These are phyloP conservation scores for Xyrichtys novacula DNA, from an alignment of 2,797 vertebrate species.

Conservation along the genomic window DNA sequence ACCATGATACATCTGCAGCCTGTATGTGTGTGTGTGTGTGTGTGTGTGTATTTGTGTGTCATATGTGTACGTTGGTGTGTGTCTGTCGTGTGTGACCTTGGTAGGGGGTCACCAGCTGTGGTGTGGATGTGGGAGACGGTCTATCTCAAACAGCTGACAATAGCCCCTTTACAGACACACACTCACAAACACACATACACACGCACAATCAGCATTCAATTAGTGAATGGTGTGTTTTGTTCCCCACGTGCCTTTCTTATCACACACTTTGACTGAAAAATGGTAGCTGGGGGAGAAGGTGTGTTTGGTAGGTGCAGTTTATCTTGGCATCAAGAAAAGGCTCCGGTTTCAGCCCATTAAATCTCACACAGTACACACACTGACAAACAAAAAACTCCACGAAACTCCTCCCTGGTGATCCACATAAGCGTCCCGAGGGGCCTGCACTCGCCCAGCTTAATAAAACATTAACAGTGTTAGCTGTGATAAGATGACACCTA, in stretches of 20 bases:
- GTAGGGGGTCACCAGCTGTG: slow-evolving; percentile 83
- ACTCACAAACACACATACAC: slow-evolving; percentile 10
- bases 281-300: slow-evolving; percentile 51
- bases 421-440: slow-evolving; percentile 45
- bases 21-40: slow-evolving; percentile 40
- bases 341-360: slow-evolving; percentile 64
- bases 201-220: slow-evolving; percentile 38
- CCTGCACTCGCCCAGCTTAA: slow-evolving; percentile 52
- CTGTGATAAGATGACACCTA: slow-evolving; percentile 68
- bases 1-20: slow-evolving; percentile 76
- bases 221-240: slow-evolving; percentile 29
- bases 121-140: slow-evolving; percentile 76
- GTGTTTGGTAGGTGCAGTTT: slow-evolving; percentile 34
- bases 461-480: slow-evolving; percentile 74
- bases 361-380: slow-evolving; percentile 36
- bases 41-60: slow-evolving; percentile 31
- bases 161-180: slow-evolving; percentile 25
- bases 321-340: slow-evolving; percentile 47
- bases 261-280: slow-evolving; percentile 2
- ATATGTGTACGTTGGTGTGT: slow-evolving; percentile 38
- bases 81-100: slow-evolving; percentile 80
- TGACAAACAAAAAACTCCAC: slow-evolving; percentile 32
- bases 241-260: slow-evolving; percentile 28
- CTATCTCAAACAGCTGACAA: slow-evolving; percentile 73
- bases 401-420: slow-evolving; percentile 7